A percentile compares a stretch with the other conserved stretches of the same genome.
phyloP scores from a whole-genome alignment of 64 coral and sea anemone species.

The Pachyseris speciosa region DNA sequence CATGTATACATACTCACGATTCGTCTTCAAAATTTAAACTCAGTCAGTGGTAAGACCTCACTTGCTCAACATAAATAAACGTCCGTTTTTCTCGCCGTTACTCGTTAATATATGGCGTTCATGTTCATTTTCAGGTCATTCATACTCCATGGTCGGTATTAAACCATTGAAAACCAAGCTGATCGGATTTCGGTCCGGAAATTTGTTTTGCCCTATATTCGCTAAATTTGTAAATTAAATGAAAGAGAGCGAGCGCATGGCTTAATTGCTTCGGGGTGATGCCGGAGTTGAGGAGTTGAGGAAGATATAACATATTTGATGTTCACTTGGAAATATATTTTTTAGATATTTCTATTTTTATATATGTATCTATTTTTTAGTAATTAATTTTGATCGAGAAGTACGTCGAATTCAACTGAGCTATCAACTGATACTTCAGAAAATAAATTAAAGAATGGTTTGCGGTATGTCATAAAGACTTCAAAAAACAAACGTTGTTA shows the following conservation, averaged over 20 bases:
- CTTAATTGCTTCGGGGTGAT: background rate
- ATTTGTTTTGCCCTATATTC: background rate
- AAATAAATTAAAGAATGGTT: slow-evolving; percentile 23
- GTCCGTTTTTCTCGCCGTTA: too few relatives aligned
- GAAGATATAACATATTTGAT: background rate
- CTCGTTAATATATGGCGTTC: too few relatives aligned
- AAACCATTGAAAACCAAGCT: background rate
- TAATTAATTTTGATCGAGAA: background rate
- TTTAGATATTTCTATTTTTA: background rate
- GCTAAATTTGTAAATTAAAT: background rate
- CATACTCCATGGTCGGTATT: background rate
- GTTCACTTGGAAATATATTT: background rate
- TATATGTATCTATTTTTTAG: background rate
- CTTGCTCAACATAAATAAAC: background rate
- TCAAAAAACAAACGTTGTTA: slow-evolving; percentile 16
- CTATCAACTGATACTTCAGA: slow-evolving; percentile 22
- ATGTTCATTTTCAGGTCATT: background rate
- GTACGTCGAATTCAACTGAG: background rate
- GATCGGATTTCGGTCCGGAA: background rate
- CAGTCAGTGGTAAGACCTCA: background rate
- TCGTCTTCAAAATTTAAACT: too few relatives aligned
- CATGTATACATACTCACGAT: too few relatives aligned
- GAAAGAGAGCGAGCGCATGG: background rate
- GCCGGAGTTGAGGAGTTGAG: too few relatives aligned
- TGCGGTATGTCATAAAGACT: slow-evolving; percentile 2